A percentile compares a stretch with the other conserved stretches of the same genome.
Conservation (phyloP, 2,113 vertebrate species). For the Cochlearius cochlearius region DNA sequence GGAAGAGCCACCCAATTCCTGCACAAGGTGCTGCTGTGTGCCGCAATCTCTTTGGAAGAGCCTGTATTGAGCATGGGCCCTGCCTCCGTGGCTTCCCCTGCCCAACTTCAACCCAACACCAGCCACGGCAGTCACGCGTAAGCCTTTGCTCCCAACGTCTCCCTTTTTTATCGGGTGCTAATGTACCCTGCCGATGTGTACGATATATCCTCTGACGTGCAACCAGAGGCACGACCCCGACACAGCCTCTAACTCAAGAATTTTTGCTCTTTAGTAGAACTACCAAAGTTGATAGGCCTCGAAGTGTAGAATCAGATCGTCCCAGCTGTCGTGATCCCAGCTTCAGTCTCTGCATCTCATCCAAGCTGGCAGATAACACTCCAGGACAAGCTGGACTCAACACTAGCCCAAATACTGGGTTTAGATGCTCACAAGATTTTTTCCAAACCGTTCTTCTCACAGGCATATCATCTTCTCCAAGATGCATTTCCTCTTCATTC, state of each 20-base stretch:
- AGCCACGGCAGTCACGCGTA: not conserved
- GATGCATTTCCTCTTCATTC: not conserved
- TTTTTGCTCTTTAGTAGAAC: not conserved
- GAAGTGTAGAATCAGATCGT: too few relatives aligned
- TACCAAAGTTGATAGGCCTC: not conserved
- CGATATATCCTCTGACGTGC: accelerated
- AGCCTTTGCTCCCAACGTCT: not conserved
- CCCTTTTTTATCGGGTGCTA: not conserved
- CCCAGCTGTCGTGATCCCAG: not conserved
- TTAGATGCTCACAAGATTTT: not conserved
- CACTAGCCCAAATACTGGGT: not conserved
- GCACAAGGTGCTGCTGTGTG: not conserved
- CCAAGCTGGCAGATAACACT: too few relatives aligned
- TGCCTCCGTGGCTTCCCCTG: too few relatives aligned
- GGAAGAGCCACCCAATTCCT: not conserved
- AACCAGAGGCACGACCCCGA: not conserved
- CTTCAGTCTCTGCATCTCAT: not conserved
- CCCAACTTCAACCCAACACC: not conserved
- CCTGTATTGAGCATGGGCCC: accelerated
- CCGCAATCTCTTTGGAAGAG: not conserved
- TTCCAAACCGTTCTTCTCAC: not conserved
- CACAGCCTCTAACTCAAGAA: not conserved
- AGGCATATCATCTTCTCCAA: not conserved
- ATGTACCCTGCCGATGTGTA: accelerated
- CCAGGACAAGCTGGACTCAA: not conserved